phyloP scores from a whole-genome alignment of 2,113 vertebrate genomes.

The Natator depressus region DNA sequence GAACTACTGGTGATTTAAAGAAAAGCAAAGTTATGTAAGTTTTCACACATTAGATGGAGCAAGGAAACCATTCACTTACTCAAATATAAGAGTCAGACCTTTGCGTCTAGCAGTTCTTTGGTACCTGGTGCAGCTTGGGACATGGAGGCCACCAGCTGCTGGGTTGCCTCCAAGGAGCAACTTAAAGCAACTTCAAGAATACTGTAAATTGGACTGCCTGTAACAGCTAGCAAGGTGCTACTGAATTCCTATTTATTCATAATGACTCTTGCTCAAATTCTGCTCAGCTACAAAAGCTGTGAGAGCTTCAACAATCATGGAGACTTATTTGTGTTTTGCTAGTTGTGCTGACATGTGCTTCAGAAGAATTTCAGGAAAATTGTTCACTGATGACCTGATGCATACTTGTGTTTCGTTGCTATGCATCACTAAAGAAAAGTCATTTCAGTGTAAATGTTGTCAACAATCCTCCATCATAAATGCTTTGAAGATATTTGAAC shows the following conservation, averaged over 20 bases:
- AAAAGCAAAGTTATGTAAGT: not conserved
- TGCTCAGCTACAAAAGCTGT: not conserved
- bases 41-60: not conserved
- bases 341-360: not conserved
- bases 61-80: not conserved
- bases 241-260: not conserved
- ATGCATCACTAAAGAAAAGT: not conserved
- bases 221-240: not conserved
- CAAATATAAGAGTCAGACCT: not conserved
- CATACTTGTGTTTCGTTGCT: not conserved
- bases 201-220: accelerated
- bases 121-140: accelerated
- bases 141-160: accelerated
- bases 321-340: not conserved
- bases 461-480: not conserved
- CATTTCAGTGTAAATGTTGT: not conserved
- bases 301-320: not conserved
- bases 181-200: not conserved
- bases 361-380: not conserved
- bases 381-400: not conserved
- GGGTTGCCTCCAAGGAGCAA: not conserved
- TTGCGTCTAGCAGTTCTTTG: not conserved
- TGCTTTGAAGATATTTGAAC: not conserved
- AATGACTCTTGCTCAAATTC: not conserved
- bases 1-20: not conserved